Percentiles rank a stretch among this genome's conserved stretches.
These are phyloP conservation scores for Drosophila bocqueti DNA, from an alignment of 1,140 invertebrate species.

Conservation along the genomic window DNA sequence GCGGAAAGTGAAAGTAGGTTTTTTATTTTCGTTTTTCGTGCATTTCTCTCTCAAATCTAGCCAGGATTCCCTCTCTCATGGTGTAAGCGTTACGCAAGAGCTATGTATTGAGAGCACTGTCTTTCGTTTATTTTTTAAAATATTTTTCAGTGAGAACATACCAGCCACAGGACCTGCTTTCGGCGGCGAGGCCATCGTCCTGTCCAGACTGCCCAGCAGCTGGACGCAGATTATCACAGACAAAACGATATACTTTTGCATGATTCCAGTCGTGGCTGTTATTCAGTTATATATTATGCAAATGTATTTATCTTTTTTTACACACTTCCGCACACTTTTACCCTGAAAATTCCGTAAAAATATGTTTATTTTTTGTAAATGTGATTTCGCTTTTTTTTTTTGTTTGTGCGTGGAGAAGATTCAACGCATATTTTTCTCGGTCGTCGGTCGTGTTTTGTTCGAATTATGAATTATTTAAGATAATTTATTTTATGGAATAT, in stretches of 20 bases:
- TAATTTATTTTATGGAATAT: constrained; percentile 23
- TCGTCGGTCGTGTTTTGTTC: constrained; percentile 32
- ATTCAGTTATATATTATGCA: constrained; percentile 23
- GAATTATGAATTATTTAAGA: constrained; percentile 46
- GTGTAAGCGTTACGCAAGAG: constrained; percentile 37
- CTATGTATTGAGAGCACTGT: neutral
- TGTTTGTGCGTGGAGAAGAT: neutral
- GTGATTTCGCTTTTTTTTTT: constrained; percentile 54
- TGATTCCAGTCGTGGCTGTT: constrained; percentile 42
- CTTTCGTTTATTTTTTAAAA: neutral
- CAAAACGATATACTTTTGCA: constrained; percentile 79
- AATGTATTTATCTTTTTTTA: constrained; percentile 37
- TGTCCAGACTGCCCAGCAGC: constrained; percentile 65
- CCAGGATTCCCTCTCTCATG: constrained; percentile 25
- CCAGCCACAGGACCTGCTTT: constrained; percentile 71
- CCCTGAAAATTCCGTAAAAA: constrained; percentile 47
- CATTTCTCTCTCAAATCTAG: neutral
- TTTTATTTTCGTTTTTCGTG: constrained; percentile 5
- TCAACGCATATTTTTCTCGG: constrained; percentile 52
- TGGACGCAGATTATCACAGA: constrained; percentile 81
- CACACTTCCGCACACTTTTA: constrained; percentile 64
- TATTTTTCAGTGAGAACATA: constrained; percentile 35
- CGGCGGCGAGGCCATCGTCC: constrained; percentile 59
- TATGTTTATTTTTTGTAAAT: constrained; percentile 28
- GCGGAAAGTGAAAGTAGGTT: constrained; percentile 71